Evolutionary conservation across 2,888 invertebrate species (phyloP).

Genomic region (Drosophila imparisetae): DNA sequence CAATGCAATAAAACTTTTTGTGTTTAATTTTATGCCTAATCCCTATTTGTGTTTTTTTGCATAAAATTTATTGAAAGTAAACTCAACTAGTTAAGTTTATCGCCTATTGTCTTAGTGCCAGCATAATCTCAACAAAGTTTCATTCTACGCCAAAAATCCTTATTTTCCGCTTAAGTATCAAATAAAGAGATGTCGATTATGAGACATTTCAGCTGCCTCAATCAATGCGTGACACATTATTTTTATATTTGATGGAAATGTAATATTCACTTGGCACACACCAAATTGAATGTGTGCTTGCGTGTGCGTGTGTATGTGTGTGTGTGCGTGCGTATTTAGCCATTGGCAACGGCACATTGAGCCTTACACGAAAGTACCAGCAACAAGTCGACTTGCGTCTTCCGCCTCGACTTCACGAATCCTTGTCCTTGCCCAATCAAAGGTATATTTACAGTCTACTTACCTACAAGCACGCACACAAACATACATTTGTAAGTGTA

Average conservation of each 20-base stretch:
- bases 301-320: not conserved
- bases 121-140: not conserved
- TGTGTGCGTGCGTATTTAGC: not conserved
- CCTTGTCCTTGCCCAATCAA: slow-evolving; percentile 40
- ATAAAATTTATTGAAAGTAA: not conserved
- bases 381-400: slow-evolving; percentile 43
- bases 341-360: slow-evolving; percentile 9
- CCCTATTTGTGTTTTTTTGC: not conserved
- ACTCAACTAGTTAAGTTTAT: not conserved
- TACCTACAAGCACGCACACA: slow-evolving; percentile 11
- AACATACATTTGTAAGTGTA: not conserved
- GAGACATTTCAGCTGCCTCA: not conserved
- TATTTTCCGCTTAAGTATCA: not conserved
- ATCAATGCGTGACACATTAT: not conserved
- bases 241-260: not conserved
- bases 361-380: slow-evolving; percentile 7
- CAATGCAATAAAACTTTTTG: not conserved
- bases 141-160: not conserved
- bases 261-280: not conserved
- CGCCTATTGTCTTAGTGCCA: not conserved
- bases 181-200: not conserved
- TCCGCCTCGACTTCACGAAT: slow-evolving; percentile 24
- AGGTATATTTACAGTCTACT: not conserved
- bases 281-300: not conserved
- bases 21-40: not conserved